A percentile compares a stretch with the other conserved stretches of the same genome.
Conservation (phyloP, 2,888 invertebrate genomes). For the Coenonympha glycerion region DNA sequence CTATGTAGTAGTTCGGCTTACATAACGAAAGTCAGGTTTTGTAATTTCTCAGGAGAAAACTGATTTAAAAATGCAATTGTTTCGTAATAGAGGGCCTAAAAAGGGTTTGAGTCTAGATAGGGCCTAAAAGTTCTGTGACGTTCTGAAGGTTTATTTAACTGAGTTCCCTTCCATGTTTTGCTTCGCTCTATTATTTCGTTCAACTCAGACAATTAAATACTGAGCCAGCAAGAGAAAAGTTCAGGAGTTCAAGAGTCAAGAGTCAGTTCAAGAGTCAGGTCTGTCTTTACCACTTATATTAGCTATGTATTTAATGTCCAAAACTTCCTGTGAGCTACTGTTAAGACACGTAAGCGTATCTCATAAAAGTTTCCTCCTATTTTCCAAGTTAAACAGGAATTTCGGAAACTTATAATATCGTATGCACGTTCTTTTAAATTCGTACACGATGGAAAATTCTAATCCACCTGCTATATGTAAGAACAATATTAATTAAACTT, state of each 20-base stretch:
- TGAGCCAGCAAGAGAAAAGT: no score
- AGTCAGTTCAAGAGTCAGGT: no score
- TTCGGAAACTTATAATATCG: constrained; percentile 13
- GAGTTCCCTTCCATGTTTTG: no score
- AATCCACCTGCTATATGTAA: neutral
- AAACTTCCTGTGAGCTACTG: constrained; percentile 15
- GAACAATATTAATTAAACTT: neutral
- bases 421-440: constrained; percentile 6
- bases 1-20: neutral
- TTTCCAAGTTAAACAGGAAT: constrained; percentile 18
- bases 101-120: no score
- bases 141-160: no score
- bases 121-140: no score
- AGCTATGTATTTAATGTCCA: no score
- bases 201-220: no score
- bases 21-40: neutral
- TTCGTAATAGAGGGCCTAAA: no score
- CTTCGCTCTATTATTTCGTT: no score
- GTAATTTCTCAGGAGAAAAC: neutral
- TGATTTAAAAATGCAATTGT: neutral
- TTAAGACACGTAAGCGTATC: constrained; percentile 15
- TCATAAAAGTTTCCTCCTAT: constrained; percentile 19
- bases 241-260: no score
- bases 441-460: neutral
- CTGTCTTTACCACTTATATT: no score